Base-by-base conservation (phyloP, 2,797 vertebrate genomes). In the Semotilus atromaculatus region DNA sequence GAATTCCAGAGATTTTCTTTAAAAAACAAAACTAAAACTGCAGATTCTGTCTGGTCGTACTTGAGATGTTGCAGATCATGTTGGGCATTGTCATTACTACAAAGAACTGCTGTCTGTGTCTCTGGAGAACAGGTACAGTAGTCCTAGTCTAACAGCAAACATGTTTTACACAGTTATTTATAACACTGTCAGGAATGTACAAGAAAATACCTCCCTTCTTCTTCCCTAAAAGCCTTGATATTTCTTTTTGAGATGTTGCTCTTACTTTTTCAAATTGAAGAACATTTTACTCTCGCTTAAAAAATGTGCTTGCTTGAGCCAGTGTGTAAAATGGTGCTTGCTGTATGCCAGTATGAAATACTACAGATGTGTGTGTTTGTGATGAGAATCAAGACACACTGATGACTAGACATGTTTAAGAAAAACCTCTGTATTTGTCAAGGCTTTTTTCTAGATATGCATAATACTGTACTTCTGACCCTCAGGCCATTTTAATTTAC, bases 111-210 rank as follows among this genome's bases (percentile, higher is more conserved):
- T 66, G 13, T 66, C 21, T 23, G 26, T 31, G 19, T 67, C 29
- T 80, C 79, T 38, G 13, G 29, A 62, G 40, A 66, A 36, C 70
- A 51, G 36, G 29, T 62, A 51, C 21, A 48, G 23, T 19, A 74
- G 58, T 75, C 19, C 43, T 67, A 26, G 43, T 66, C 75, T 75
- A 75, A 21, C 5, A 40, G 66, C n/a, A 51, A 71, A 29, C 55
- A 51, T 40, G 36, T 81, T 81, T 60, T 6, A 83, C 45, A 8
- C 7, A 10, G 26, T 53, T 40, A 38, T 67, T 67, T 38, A 43
- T 26, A 75, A 21, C 71, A 73, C 70, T 74, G 21, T 74, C 72
- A 76, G 45, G 64, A 77, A 77, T 43, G 58, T 60, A 77, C 19
- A 55, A 60, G n/a, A 55, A 83, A 53, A 55, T 68, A 75, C 73